Conservation (phyloP, 2,113 vertebrate genomes). For the Empidonax traillii region DNA sequence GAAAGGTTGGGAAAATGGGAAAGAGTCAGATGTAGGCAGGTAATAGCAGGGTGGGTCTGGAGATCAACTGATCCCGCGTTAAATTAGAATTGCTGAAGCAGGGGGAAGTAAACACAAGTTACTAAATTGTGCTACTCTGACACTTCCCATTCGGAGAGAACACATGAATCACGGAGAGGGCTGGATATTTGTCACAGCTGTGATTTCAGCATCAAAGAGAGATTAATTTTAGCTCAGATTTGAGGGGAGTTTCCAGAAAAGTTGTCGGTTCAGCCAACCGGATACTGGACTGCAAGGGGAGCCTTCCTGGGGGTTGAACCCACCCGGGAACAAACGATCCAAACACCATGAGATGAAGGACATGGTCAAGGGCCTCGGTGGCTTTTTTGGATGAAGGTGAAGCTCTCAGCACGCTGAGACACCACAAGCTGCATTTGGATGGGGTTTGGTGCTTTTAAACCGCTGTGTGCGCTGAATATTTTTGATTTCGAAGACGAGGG, state of each 20-base stretch:
- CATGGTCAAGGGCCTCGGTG: background rate
- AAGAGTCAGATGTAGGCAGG: conserved; percentile 42
- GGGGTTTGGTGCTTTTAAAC: background rate
- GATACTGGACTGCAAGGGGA: background rate
- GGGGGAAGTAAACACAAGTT: conserved; percentile 64
- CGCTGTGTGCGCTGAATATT: background rate
- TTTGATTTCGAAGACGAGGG: background rate
- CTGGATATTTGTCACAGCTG: conserved; percentile 66
- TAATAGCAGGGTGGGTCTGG: conserved; percentile 46
- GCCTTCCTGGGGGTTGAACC: background rate
- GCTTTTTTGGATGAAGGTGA: background rate
- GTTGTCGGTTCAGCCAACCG: conserved; percentile 49
- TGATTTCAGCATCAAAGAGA: conserved; percentile 65
- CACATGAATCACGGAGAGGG: conserved; percentile 63
- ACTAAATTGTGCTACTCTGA: conserved; percentile 53
- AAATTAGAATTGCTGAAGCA: conserved; percentile 54
- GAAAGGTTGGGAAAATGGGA: conserved; percentile 19
- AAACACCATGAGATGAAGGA: background rate
- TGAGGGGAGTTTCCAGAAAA: conserved; percentile 60
- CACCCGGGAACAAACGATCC: background rate
- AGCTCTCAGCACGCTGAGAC: background rate
- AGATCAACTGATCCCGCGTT: conserved; percentile 15
- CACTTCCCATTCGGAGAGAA: conserved; percentile 56
- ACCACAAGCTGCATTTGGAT: background rate
- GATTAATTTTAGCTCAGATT: conserved; percentile 60